Conservation (phyloP, 2,113 vertebrate species). For the Daubentonia madagascariensis region DNA sequence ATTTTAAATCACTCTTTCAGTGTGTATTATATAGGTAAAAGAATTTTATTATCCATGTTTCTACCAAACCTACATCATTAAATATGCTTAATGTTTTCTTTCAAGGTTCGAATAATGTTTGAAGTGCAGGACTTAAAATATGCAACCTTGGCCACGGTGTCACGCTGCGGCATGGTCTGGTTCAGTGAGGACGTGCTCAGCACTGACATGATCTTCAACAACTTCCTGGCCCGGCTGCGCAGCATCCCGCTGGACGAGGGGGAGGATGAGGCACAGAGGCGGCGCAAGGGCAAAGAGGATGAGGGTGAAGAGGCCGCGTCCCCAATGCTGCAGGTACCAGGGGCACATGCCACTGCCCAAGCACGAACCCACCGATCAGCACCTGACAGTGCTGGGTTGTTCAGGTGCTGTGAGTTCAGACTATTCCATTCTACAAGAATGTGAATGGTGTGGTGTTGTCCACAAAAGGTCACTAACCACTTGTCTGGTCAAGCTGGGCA, state of each 20-base stretch:
- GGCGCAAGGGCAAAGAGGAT: conserved; percentile 93
- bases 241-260: conserved; percentile 97
- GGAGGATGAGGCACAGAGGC: conserved; percentile 96
- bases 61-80: fast-evolving
- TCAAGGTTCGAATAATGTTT: conserved; percentile 98
- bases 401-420: fast-evolving
- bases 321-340: conserved; percentile 95
- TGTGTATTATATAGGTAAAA: fast-evolving
- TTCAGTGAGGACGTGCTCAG: conserved; percentile 99
- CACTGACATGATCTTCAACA: conserved; percentile 99
- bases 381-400: fast-evolving
- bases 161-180: conserved; percentile 99
- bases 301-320: conserved; percentile 94
- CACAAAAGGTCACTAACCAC: fast-evolving
- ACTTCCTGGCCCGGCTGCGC: conserved; percentile 96
- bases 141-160: conserved; percentile 96
- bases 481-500: fast-evolving
- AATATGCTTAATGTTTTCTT: fast-evolving
- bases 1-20: neutral
- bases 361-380: fast-evolving
- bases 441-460: fast-evolving
- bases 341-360: fast-evolving
- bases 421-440: fast-evolving
- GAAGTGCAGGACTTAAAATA: conserved; percentile 99
- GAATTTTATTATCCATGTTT: neutral